These are phyloP conservation scores for Chromoteleia sp. DNA, from an alignment of 2,888 invertebrate genomes.

Conservation along the genomic window DNA sequence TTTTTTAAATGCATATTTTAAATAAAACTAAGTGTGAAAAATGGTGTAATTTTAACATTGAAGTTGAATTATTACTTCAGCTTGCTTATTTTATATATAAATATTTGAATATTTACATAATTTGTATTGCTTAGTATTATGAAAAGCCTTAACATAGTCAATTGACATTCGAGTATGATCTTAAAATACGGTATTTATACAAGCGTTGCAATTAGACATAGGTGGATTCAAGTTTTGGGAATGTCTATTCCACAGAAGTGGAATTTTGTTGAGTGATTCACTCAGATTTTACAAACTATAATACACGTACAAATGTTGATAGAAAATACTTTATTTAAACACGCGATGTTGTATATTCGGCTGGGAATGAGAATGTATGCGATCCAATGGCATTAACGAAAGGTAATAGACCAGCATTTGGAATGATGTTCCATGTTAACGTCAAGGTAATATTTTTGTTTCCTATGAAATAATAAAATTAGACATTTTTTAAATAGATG, in stretches of 20 bases:
- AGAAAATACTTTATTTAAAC: conserved; percentile 83
- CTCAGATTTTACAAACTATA: conserved; percentile 27
- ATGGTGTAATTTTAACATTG: not conserved
- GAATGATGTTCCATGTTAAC: conserved; percentile 99
- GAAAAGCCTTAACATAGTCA: conserved; percentile 21
- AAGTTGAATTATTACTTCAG: not conserved
- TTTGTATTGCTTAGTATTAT: not conserved
- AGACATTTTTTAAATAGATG: not conserved
- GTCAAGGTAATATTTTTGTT: conserved; percentile 97
- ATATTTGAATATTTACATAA: conserved; percentile 27
- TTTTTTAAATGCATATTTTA: conserved; percentile 39
- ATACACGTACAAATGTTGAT: conserved; percentile 31
- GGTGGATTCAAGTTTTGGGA: conserved; percentile 6
- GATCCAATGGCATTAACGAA: conserved; percentile 93
- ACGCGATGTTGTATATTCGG: conserved; percentile 91
- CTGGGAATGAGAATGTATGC: conserved; percentile 96
- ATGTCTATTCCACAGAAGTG: conserved; percentile 18
- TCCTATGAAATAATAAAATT: conserved; percentile 87
- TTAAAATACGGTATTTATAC: conserved; percentile 30
- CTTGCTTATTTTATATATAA: not conserved
- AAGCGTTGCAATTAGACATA: not conserved
- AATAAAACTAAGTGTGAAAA: not conserved
- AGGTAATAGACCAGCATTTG: conserved; percentile 98
- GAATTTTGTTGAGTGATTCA: conserved; percentile 30
- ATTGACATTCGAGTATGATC: conserved; percentile 24